Conservation (phyloP, 2,797 vertebrate genomes). For the Peromyscus eremicus region DNA sequence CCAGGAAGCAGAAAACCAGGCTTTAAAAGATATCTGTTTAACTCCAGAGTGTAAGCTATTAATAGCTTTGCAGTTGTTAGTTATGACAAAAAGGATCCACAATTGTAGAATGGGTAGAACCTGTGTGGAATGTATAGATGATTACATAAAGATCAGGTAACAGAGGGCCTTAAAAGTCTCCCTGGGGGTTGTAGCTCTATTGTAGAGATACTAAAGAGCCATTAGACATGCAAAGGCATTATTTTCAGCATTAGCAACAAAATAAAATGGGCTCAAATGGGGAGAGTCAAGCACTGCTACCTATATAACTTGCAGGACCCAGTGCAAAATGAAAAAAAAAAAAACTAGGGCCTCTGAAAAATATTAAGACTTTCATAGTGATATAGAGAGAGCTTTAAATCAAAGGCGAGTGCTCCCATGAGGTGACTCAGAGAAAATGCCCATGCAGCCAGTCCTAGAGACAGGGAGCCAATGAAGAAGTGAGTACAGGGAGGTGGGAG, state of each 20-base stretch:
- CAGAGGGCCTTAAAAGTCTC: background rate
- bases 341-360: background rate
- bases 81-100: slow-evolving; percentile 37
- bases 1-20: background rate
- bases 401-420: background rate
- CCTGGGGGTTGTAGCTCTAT: background rate
- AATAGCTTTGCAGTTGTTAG: slow-evolving; percentile 30
- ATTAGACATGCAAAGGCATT: background rate
- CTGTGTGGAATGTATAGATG: background rate
- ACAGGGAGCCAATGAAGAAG: background rate
- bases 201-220: slow-evolving; percentile 8
- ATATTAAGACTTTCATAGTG: slow-evolving; percentile 28
- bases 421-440: background rate
- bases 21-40: background rate
- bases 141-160: background rate
- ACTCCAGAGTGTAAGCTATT: slow-evolving; percentile 32
- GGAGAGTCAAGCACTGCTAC: background rate
- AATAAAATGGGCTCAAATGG: slow-evolving; percentile 13
- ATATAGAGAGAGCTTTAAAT: slow-evolving; percentile 21
- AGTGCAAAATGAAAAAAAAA: slow-evolving; percentile 35
- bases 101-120: slow-evolving; percentile 1
- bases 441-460: background rate
- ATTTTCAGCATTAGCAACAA: slow-evolving; percentile 23
- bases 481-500: background rate
- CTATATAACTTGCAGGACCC: background rate